Evolutionary conservation across 2,113 vertebrate genomes (phyloP), one percentile per base, ranked within the genome.

Genomic region (Lutjanus erythropterus): DNA sequence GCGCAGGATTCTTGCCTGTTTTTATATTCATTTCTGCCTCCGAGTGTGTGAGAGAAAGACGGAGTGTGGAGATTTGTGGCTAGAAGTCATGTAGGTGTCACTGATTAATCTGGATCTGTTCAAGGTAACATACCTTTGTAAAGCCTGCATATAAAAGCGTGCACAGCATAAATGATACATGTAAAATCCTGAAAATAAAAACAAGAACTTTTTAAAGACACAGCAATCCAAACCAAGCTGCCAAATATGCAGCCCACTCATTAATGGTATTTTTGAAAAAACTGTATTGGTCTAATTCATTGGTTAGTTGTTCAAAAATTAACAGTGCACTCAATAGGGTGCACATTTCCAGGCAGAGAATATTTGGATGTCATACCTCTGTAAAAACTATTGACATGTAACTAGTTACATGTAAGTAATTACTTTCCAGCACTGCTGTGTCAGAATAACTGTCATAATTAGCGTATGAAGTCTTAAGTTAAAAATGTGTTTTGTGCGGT

Each of bases 21-120:
- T 77, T 78, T 37, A 44, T 65, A 67, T 84, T 76, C 59, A 65
- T 81, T 72, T 75, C 33, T 75, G 42, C 44, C 21, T 76, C 33
- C n/a, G 29, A 64, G 60, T 62, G 44, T 44, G 35, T 49, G 23
- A 6, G 27, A 62, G 50, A 37, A 19, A 50, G 35, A 62, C 21
- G 23, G 29, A 61, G 42, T 29, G 29, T 1, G 27, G 62, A 46
- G 71, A 50, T 41, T 62, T 29, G 23, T 37, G 44, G 41, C 21
- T 0, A 68, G 41, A 60, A 77, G 69, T 44, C 23, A 33, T 5
- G 1, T 18, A 29, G 44, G 71, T 55, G 37, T 55, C 41, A 41
- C 37, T 31, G n/a, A 65, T 65, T 4, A 64, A 71, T 50, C 25
- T n/a, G n/a, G 7, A 60, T 15, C 31, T 47, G 61, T 71, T 81